Evolutionary conservation across 2,113 vertebrate species (phyloP).

Genomic region (Tragelaphus buxtoni): DNA sequence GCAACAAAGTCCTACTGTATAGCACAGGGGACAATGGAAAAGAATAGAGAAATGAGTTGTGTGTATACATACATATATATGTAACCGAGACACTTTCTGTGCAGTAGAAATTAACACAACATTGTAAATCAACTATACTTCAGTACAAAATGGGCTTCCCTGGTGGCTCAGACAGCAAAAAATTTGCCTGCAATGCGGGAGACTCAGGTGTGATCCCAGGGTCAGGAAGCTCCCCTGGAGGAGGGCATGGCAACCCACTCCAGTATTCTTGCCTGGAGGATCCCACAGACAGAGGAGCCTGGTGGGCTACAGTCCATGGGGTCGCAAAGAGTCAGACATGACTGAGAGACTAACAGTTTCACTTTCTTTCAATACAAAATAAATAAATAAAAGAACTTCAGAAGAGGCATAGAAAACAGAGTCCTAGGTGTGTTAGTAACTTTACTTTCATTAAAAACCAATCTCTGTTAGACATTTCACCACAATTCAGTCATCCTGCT

Average conservation of each 20-base stretch:
- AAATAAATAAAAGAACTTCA: not conserved
- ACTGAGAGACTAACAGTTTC: not conserved
- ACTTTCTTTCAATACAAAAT: not conserved
- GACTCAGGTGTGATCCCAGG: not conserved
- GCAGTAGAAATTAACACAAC: not conserved
- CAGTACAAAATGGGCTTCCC: not conserved
- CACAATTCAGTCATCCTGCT: not conserved
- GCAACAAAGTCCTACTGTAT: not conserved
- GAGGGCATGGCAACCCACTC: not conserved
- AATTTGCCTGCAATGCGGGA: not conserved
- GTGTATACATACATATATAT: not conserved
- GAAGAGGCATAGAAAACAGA: constrained; percentile 15
- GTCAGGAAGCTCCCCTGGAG: not conserved
- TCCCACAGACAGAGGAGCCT: not conserved
- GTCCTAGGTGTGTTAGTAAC: not conserved
- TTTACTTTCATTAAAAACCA: not conserved
- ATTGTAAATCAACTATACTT: not conserved
- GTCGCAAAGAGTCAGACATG: not conserved
- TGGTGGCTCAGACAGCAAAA: not conserved
- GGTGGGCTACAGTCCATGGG: not conserved
- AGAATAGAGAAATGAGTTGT: not conserved
- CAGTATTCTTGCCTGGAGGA: not conserved
- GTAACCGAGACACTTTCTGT: not conserved
- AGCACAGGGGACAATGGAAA: not conserved
- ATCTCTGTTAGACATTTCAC: not conserved